Base-by-base conservation (phyloP, 2,888 invertebrate genomes). In the Cosmopolites sordidus region DNA sequence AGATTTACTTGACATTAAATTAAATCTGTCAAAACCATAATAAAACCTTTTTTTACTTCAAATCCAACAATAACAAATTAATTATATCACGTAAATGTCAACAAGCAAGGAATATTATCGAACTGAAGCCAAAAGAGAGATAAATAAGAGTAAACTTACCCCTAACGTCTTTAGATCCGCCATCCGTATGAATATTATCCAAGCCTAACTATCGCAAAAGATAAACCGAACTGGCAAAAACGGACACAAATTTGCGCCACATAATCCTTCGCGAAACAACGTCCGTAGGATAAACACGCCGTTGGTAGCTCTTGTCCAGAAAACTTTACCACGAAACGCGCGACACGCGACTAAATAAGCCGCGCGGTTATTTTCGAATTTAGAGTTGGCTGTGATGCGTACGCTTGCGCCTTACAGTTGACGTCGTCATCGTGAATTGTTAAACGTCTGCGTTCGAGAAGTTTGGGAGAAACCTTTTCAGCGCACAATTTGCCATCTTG, bases 291-390 rank as follows among this genome's bases (percentile, higher is more conserved):
- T 22, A 3, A 5, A 22, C 22, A 22, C 22, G 22, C 8, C 22
- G 22, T 22, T 8, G 22, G 3, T 8, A 8, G 3, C 22, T 8
- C 22, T 8, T 22, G 8, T 22, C 14, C 48, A 39, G 18, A 44
- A 43, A 40, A 33, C 5, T 12, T 33, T 11, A 22, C 47, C 51
- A 15, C 15, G 16, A 17, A 39, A 40, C 51, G 43, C 55, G 50
- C 46, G 14, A 50, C 37, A 43, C 52, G 56, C 56, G 49, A 56
- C 56, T 56, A 40, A 46, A 27, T 14, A 16, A 37, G 12, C 15
- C 48, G 18, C 51, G 51, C 55, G 51, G n/a, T 38, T 55, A 50
- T 54, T 55, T 55, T 55, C 48, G 48, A 54, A 54, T 46, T 33
- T 41, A 30, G 44, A 44, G 16, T 30, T 17, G 40, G 27, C 30